Base-by-base conservation (phyloP, 2,797 vertebrate species). In the Siniperca obscura region DNA sequence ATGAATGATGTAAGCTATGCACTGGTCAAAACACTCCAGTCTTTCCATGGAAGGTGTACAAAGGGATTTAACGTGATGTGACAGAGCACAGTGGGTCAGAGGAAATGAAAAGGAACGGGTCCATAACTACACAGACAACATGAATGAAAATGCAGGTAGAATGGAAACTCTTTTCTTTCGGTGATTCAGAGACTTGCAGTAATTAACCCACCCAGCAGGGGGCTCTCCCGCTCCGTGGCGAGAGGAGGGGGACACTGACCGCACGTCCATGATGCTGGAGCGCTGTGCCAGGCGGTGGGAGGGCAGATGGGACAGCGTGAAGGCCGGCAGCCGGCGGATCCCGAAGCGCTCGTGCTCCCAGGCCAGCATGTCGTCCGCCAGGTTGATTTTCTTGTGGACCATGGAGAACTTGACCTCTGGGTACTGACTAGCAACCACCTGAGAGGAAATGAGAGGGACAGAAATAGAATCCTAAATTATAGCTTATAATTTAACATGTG, bases 281-380 rank as follows among this genome's bases (percentile, higher is more conserved):
- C 98, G 97, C 66, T 95, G 94, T 25, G 97, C 96, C 40, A 96
- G 96, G 17, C 98, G 96, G 91, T 99, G 98, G 76, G 97, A 98
- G 81, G 98, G 96, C 90, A 99, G 95, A 50, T 97, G 98, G 1
- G 98, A 99, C 86, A 99, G 89, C 0, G 98, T 99, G 94, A 99
- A 99, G 1, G 98, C 97, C 0, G 98, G 98, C 86, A 99, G 87
- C 14, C 98, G 96, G 27, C 98, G 98, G 93, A 99, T 99, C 3
- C 98, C 98, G 0, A 99, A 99, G 1, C 98, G 98, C 90, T 99
- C 98, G 0, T 99, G 98, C 86, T 99, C 98, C 98, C 98, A 99
- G 0, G 98, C 98, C 94, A 99, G 93, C 88, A 97, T 97, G 90
- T 99, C 98, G 4, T 99, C 98, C 0, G 98, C 98, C 90, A 99